These are phyloP conservation scores for Nomada flava DNA, from an alignment of 2,888 invertebrate species.

Conservation along the genomic window DNA sequence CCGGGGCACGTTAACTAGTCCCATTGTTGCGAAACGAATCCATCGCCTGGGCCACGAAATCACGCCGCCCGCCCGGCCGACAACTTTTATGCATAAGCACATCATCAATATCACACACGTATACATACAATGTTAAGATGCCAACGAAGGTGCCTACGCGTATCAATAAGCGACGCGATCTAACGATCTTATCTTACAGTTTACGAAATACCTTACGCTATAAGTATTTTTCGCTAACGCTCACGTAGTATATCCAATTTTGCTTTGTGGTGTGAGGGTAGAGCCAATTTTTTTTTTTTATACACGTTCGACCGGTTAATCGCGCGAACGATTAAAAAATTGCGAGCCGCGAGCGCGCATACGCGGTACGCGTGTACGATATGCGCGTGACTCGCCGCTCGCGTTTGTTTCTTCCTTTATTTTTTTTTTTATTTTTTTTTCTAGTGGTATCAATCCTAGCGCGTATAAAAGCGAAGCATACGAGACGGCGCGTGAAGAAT, in stretches of 20 bases:
- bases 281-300: slow-evolving; percentile 75
- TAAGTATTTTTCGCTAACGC: slow-evolving; percentile 75
- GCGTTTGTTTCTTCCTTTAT: slow-evolving; percentile 38
- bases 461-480: slow-evolving; percentile 44
- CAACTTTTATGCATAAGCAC: slow-evolving; percentile 35
- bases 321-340: slow-evolving; percentile 69
- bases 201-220: slow-evolving; percentile 57
- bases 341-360: slow-evolving; percentile 61
- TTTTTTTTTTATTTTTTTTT: neutral
- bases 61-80: slow-evolving; percentile 17
- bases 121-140: slow-evolving; percentile 60
- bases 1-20: slow-evolving; percentile 17
- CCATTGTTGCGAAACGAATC: slow-evolving; percentile 16
- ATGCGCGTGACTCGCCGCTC: slow-evolving; percentile 47
- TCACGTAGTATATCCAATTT: slow-evolving; percentile 76
- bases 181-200: slow-evolving; percentile 64
- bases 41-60: neutral
- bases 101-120: slow-evolving; percentile 27
- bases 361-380: neutral
- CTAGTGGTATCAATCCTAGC: slow-evolving; percentile 54
- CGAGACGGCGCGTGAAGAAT: slow-evolving; percentile 67
- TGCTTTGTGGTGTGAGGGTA: slow-evolving; percentile 83
- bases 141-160: slow-evolving; percentile 71
- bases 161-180: slow-evolving; percentile 62
- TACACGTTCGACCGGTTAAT: slow-evolving; percentile 76